Percentiles rank a stretch among this genome's conserved stretches.
Evolutionary conservation across 2,113 vertebrate species (phyloP).

Genomic region (Ranitomeya imitator): DNA sequence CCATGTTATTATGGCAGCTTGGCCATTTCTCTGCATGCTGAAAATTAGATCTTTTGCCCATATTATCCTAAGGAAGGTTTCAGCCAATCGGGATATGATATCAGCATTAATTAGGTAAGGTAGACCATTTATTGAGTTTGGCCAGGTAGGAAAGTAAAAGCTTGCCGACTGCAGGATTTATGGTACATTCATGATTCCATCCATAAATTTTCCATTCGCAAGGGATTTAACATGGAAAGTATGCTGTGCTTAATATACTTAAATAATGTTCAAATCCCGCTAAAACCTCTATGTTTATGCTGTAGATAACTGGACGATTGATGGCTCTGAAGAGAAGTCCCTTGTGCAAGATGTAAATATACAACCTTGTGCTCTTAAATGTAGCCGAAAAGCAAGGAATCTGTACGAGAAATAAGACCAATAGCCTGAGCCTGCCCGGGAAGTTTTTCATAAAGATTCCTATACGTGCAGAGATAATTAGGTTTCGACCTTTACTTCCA

Average conservation of each 20-base stretch:
- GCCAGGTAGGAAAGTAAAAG: not conserved
- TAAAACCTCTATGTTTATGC: not conserved
- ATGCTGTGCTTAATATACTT: not conserved
- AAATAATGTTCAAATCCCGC: not conserved
- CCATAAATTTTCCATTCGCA: not conserved
- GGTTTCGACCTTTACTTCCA: slow-evolving; percentile 63
- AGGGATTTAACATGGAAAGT: not conserved
- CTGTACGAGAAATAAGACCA: not conserved
- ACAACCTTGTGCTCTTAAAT: slow-evolving; percentile 3
- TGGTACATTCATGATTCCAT: not conserved
- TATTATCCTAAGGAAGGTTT: not conserved
- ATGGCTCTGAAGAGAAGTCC: not conserved
- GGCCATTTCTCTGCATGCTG: not conserved
- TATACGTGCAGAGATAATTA: slow-evolving; percentile 61
- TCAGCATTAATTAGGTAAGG: not conserved
- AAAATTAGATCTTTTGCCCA: not conserved
- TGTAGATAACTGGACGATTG: not conserved
- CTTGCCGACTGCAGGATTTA: not conserved
- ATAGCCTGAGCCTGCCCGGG: slow-evolving; percentile 32
- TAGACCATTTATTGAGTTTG: not conserved
- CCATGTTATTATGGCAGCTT: not conserved
- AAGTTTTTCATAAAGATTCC: slow-evolving; percentile 69
- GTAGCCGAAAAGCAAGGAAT: not conserved
- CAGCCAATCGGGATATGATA: not conserved
- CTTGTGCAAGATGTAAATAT: not conserved